These are phyloP conservation scores for Plestiodon gilberti DNA, from an alignment of 2,113 vertebrate genomes.

Conservation along the genomic window DNA sequence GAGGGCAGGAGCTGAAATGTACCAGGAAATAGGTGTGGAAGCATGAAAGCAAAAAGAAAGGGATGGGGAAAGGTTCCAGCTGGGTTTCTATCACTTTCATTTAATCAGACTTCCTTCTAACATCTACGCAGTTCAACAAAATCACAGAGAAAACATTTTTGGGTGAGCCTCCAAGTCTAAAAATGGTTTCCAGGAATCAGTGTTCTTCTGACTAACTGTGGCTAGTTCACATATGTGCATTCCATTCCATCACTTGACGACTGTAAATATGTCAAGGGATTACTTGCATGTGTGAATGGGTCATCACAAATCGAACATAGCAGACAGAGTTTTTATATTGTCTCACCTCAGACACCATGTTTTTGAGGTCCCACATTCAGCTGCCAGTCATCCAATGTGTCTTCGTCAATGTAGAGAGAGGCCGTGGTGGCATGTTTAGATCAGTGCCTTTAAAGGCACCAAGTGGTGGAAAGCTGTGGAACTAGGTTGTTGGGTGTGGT, in stretches of 20 bases:
- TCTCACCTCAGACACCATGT: background rate
- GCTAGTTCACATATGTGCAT: background rate
- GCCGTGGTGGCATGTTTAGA: background rate
- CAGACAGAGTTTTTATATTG: background rate
- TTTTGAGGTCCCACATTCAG: background rate
- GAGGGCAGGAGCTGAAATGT: background rate
- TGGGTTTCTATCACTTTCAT: background rate
- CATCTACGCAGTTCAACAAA: background rate
- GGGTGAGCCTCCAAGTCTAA: background rate
- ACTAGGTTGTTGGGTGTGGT: background rate
- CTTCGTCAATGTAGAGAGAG: no score
- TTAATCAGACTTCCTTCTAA: background rate
- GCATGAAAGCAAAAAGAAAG: background rate
- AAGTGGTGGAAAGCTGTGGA: background rate
- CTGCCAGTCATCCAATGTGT: background rate
- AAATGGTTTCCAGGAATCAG: no score
- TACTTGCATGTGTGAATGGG: background rate
- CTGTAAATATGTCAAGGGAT: background rate
- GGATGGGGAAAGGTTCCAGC: background rate
- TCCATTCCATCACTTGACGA: background rate
- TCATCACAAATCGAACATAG: background rate
- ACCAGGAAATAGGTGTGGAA: background rate
- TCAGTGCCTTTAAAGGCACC: background rate
- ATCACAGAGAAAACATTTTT: fast-evolving
- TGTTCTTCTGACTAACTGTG: no score